Conservation (phyloP, 2,113 vertebrate genomes). For the Scolopax mira region DNA sequence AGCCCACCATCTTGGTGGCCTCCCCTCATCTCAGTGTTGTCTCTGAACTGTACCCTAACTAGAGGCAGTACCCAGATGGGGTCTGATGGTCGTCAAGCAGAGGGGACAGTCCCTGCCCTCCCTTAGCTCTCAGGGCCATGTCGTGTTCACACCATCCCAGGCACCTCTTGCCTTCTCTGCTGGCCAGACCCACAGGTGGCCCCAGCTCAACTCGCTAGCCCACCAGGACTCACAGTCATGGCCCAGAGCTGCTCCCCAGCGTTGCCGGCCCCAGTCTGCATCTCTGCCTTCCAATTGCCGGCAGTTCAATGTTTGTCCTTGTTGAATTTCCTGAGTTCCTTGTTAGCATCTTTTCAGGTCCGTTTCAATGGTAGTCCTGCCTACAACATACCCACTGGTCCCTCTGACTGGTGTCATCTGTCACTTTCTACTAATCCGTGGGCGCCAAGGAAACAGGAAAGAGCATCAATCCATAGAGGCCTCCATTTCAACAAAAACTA, state of each 20-base stretch:
- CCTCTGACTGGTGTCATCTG: not conserved
- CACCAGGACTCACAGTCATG: accelerated
- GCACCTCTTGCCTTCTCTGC: accelerated
- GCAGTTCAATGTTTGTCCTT: no score
- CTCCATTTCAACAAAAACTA: not conserved
- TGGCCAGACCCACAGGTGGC: accelerated
- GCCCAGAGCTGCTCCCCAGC: not conserved
- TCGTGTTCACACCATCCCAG: not conserved
- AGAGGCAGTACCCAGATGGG: no score
- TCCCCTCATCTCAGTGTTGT: not conserved
- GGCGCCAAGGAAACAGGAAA: not conserved
- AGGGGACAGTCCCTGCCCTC: not conserved
- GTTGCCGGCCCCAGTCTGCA: accelerated
- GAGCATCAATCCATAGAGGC: not conserved
- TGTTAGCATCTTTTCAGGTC: not conserved
- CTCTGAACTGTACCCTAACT: not conserved
- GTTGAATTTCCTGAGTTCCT: not conserved
- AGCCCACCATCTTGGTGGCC: not conserved
- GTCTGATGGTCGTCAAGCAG: not conserved
- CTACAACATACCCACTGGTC: not conserved
- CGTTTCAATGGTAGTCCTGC: not conserved
- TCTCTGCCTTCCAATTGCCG: not conserved
- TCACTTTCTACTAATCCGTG: not conserved
- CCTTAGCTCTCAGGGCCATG: accelerated
- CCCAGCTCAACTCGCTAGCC: not conserved